These are phyloP conservation scores for Rhagium mordax DNA, from an alignment of 2,888 invertebrate species.

Conservation along the genomic window DNA sequence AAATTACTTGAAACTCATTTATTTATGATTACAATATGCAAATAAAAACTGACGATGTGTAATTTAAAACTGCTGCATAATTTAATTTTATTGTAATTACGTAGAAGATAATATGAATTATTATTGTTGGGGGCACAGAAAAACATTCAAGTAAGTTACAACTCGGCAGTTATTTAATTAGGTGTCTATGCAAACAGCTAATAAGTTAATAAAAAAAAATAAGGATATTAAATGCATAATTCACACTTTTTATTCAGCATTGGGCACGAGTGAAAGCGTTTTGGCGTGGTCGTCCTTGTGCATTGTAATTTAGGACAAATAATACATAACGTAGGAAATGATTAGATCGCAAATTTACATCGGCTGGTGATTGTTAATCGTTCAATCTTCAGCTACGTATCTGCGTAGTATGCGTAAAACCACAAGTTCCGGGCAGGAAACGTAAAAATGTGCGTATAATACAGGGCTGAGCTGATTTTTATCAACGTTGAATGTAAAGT, in stretches of 20 bases:
- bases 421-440: neutral
- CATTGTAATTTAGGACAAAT: neutral
- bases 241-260: conserved; percentile 24
- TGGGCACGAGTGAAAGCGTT: conserved; percentile 32
- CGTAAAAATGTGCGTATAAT: too few species aligned
- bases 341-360: conserved; percentile 23
- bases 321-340: conserved; percentile 23
- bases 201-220: neutral
- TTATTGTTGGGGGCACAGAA: too few species aligned
- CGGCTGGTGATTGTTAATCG: neutral
- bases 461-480: too few species aligned
- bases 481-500: too few species aligned
- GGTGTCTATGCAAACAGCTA: neutral
- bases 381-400: neutral
- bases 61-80: too few species aligned
- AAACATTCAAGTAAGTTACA: neutral
- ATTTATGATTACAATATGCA: too few species aligned
- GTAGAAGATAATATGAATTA: too few species aligned
- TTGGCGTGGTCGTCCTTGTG: conserved; percentile 30
- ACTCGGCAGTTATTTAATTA: neutral
- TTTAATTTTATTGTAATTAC: too few species aligned
- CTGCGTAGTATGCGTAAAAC: neutral
- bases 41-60: too few species aligned
- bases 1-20: too few species aligned
- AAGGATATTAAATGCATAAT: neutral